Conservation (phyloP, 2,113 vertebrate species). For the Ranitomeya imitator region DNA sequence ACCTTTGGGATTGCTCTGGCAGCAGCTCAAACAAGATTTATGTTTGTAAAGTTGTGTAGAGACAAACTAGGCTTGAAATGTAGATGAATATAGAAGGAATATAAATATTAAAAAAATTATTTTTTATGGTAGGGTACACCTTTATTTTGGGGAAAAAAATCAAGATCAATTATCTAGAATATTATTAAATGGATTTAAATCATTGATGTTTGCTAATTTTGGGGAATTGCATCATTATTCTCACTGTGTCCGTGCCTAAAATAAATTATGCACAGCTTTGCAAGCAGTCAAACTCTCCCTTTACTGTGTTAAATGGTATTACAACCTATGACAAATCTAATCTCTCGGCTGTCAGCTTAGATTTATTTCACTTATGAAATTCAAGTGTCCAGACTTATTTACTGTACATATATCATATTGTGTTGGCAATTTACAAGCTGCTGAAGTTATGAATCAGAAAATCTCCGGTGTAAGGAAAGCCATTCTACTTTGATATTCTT, state of each 20-base stretch:
- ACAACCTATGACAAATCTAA: conserved; percentile 58
- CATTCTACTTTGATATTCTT: conserved; percentile 45
- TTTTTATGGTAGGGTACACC: neutral
- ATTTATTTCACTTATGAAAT: conserved; percentile 56
- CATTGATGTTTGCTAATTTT: conserved; percentile 19
- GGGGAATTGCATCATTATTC: conserved; percentile 1
- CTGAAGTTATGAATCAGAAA: conserved; percentile 29
- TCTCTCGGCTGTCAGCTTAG: conserved; percentile 53
- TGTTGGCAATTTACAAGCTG: conserved; percentile 42
- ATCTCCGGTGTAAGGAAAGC: conserved; percentile 4
- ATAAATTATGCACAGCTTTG: conserved; percentile 55
- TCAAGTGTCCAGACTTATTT: conserved; percentile 50
- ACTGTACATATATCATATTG: conserved; percentile 49
- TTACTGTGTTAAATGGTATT: conserved; percentile 56
- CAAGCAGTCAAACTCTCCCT: conserved; percentile 34
- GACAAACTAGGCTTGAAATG: too few relatives aligned
- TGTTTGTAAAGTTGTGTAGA: too few relatives aligned
- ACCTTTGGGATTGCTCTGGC: too few relatives aligned
- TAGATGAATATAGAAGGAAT: too few relatives aligned
- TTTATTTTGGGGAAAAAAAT: neutral
- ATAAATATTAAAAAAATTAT: too few relatives aligned
- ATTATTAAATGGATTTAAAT: neutral
- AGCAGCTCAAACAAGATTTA: too few relatives aligned
- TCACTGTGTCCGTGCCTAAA: conserved; percentile 18
- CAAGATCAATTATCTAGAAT: neutral